Evolutionary conservation across 2,888 invertebrate species (phyloP).

Genomic region (Hydraecia micacea): DNA sequence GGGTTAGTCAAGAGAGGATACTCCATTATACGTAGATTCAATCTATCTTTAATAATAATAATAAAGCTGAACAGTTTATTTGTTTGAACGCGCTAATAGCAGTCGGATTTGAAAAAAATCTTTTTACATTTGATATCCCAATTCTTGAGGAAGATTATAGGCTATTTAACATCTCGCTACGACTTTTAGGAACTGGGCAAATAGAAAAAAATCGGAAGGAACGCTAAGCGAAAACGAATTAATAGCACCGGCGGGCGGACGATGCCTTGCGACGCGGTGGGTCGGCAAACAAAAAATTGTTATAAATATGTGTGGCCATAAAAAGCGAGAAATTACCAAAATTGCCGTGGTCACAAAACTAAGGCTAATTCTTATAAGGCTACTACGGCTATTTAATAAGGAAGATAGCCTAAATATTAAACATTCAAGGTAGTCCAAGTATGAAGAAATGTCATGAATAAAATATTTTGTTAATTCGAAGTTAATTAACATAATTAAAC

Average conservation of each 20-base stretch:
- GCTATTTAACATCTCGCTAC: too few relatives aligned
- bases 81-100: too few relatives aligned
- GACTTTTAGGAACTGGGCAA: background rate
- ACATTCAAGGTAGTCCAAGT: background rate
- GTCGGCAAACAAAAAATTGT: too few relatives aligned
- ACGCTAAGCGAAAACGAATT: too few relatives aligned
- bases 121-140: background rate
- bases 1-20: background rate
- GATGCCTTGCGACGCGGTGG: too few relatives aligned
- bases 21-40: background rate
- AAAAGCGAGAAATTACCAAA: background rate
- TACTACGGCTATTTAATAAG: background rate
- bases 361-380: constrained; percentile 2
- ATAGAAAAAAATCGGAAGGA: background rate
- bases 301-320: background rate
- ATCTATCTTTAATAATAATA: background rate
- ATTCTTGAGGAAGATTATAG: background rate
- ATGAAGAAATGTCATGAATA: constrained; percentile 14
- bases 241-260: too few relatives aligned
- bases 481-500: constrained; percentile 11
- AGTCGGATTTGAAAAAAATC: background rate
- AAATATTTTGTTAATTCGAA: background rate
- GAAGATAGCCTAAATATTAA: background rate
- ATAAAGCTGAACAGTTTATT: too few relatives aligned
- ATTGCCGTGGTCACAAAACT: background rate